Base-by-base conservation (phyloP, 2,113 vertebrate genomes). In the Campylomormyrus numenius region DNA sequence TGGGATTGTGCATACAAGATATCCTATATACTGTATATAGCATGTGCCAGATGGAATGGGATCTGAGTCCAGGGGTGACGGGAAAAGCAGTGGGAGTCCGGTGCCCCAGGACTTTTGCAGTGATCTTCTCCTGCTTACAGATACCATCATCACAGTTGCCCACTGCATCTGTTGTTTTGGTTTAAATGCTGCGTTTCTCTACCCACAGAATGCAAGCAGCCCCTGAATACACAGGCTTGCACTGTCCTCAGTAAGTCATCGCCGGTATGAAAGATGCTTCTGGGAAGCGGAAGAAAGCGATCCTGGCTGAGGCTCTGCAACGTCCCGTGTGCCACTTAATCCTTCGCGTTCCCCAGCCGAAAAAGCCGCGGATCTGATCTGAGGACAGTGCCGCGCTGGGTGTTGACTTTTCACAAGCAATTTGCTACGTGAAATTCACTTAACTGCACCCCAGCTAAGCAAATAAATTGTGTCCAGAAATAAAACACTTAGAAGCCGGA, bases 381-480 rank as follows among this genome's bases (percentile, higher is more conserved):
- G 70, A 62, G 35, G 49, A 89, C 45, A 42, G 83, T 21, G n/a
- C 48, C 27, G 53, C 39, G 88, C 86, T 17, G n/a, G 74, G 52
- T 89, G 83, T 92, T 90, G 49, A 89, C 77, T 80, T 84, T 92
- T 89, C 84, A 91, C 90, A 89, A 90, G 62, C 89, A 88, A 88
- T 91, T 92, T 89, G 87, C 90, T 52, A 49, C 53, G 56, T 50
- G 53, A 86, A 88, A 90, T 89, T 87, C 66, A 84, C 31, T 91
- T 87, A 87, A 87, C 53, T 89, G 62, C 10, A n/a, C 35, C 85
- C 52, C 84, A 90, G 91, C 87, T 88, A 83, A 88, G 83, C 88
- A 91, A 91, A 91, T 89, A 92, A 90, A 91, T 87, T 84, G 53
- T 56, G 74, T 66, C 74, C 87, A 85, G 56, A 87, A 92, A 90